A percentile compares a stretch with the other conserved stretches of the same genome.
These are phyloP conservation scores for Varanus salvator DNA, from an alignment of 2,113 vertebrate species.

Conservation along the genomic window DNA sequence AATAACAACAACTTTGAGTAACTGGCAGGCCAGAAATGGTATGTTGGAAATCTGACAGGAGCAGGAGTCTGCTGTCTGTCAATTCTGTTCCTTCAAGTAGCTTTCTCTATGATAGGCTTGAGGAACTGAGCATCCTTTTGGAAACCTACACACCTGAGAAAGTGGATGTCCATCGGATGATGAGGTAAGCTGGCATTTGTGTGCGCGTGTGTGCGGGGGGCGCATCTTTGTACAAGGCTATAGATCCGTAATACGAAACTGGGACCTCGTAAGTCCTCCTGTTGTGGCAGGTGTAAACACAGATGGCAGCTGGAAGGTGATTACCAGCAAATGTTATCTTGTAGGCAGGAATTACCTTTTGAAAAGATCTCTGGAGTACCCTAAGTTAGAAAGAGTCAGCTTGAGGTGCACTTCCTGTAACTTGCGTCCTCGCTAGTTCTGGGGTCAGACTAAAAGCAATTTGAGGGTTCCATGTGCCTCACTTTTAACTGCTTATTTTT, in stretches of 20 bases:
- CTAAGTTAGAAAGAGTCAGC: neutral
- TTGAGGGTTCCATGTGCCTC: neutral
- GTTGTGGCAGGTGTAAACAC: neutral
- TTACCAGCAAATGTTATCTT: neutral
- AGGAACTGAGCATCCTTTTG: conserved; percentile 84
- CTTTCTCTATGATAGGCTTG: conserved; percentile 73
- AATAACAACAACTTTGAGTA: too few relatives aligned
- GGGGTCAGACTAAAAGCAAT: neutral
- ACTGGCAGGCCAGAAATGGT: neutral
- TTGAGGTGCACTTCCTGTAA: neutral
- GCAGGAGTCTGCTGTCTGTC: neutral
- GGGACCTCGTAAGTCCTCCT: neutral
- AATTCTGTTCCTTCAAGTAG: neutral
- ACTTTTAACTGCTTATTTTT: neutral
- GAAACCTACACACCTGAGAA: conserved; percentile 84
- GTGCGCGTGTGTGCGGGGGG: fast-evolving
- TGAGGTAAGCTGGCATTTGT: conserved; percentile 75
- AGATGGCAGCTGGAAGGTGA: neutral
- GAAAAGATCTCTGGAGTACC: neutral
- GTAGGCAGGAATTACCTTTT: neutral
- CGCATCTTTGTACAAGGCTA: neutral
- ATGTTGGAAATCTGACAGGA: neutral
- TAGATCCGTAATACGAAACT: too few relatives aligned
- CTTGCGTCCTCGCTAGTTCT: neutral
- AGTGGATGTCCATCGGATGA: conserved; percentile 82